Evolutionary conservation across 2,888 invertebrate genomes (phyloP).

Genomic region (Drosophila peninsularis): DNA sequence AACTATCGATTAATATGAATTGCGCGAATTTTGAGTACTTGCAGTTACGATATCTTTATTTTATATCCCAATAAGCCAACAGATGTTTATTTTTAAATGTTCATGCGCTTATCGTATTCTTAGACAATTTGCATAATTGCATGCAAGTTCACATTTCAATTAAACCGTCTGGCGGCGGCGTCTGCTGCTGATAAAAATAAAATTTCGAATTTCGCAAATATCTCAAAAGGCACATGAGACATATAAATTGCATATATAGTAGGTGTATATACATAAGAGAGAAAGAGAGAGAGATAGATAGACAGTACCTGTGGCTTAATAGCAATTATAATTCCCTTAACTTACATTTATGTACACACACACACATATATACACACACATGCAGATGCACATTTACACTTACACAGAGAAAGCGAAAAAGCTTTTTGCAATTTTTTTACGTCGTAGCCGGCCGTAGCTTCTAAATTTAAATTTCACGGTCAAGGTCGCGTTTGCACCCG

Average conservation of each 20-base stretch:
- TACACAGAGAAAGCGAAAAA: slow-evolving; percentile 47
- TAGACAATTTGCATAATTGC: slow-evolving; percentile 47
- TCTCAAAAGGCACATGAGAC: slow-evolving; percentile 25
- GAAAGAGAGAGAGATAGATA: neutral
- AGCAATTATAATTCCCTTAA: slow-evolving; percentile 23
- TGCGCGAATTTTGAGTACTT: neutral
- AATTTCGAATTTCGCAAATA: slow-evolving; percentile 23
- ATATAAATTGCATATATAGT: slow-evolving; percentile 20
- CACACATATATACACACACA: neutral
- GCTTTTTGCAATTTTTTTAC: slow-evolving; percentile 67
- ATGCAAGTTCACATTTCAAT: slow-evolving; percentile 50
- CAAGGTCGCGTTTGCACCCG: slow-evolving; percentile 80
- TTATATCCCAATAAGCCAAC: slow-evolving; percentile 3
- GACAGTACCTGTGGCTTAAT: slow-evolving; percentile 44
- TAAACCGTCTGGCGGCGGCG: slow-evolving; percentile 39
- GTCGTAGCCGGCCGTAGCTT: slow-evolving; percentile 68
- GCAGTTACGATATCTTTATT: neutral
- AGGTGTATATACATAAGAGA: neutral
- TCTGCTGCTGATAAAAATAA: slow-evolving; percentile 53
- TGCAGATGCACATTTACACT: slow-evolving; percentile 15
- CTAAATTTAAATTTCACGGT: slow-evolving; percentile 84
- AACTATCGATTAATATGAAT: neutral
- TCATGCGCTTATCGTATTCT: slow-evolving; percentile 18
- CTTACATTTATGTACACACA: neutral
- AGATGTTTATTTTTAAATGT: neutral